Evolutionary conservation across 2,888 invertebrate genomes (phyloP).

Genomic region (Nephrotoma guestfalica): DNA sequence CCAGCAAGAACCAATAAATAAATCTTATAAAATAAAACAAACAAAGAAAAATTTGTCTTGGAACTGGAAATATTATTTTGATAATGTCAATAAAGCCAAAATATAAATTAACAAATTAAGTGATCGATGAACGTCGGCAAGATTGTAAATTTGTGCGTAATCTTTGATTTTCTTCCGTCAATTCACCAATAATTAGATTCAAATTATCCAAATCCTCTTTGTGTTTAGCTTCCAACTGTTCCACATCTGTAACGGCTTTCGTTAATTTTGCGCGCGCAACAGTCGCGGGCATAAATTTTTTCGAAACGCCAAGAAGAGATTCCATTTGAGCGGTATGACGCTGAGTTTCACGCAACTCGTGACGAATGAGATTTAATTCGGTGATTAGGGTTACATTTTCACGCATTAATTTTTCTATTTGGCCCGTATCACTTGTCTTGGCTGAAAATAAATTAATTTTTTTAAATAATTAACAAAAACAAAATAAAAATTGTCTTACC

Average conservation of each 20-base stretch:
- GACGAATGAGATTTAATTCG: conserved; percentile 62
- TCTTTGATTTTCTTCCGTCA: conserved; percentile 10
- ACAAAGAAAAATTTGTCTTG: neutral
- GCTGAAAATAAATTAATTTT: neutral
- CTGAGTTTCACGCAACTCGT: conserved; percentile 49
- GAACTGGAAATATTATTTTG: neutral
- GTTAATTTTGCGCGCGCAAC: conserved; percentile 48
- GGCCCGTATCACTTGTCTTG: conserved; percentile 16
- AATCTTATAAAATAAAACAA: neutral
- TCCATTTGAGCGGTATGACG: conserved; percentile 57
- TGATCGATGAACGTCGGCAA: neutral
- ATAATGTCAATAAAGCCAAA: neutral
- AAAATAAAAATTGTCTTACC: neutral
- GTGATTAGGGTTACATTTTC: conserved; percentile 64
- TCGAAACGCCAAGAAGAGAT: conserved; percentile 48
- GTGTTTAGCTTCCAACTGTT: conserved; percentile 24
- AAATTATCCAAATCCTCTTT: conserved; percentile 8
- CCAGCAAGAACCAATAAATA: neutral
- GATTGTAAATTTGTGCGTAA: conserved; percentile 1
- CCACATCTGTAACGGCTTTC: conserved; percentile 41
- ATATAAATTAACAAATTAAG: neutral
- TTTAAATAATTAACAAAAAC: neutral
- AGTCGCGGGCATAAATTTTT: conserved; percentile 40
- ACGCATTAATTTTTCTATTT: conserved; percentile 50
- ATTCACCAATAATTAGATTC: conserved; percentile 7